These are phyloP conservation scores for Odontomachus brunneus DNA, from an alignment of 1,140 invertebrate species.

Conservation along the genomic window DNA sequence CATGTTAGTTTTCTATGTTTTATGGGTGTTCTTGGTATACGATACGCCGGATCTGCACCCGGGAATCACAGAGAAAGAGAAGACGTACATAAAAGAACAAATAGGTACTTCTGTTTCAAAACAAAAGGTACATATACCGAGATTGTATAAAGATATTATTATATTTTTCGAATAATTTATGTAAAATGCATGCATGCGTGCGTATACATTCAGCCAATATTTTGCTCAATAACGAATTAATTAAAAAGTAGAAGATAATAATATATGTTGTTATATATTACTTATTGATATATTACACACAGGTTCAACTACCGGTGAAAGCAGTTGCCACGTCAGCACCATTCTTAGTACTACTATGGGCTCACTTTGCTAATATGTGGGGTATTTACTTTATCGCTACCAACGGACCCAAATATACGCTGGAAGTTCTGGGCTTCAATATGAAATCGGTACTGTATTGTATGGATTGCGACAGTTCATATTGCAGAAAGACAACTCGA, in stretches of 20 bases:
- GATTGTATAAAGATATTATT: not conserved
- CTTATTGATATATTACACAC: not conserved
- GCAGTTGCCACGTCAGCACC: constrained; percentile 88
- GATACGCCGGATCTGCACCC: constrained; percentile 91
- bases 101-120: constrained; percentile 86
- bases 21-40: constrained; percentile 89
- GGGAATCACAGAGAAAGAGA: constrained; percentile 91
- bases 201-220: not conserved
- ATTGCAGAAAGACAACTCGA: not conserved
- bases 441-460: constrained; percentile 87
- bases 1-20: constrained; percentile 87
- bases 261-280: constrained; percentile 14
- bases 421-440: constrained; percentile 93
- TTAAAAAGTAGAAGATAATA: not conserved
- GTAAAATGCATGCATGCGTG: not conserved
- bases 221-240: not conserved
- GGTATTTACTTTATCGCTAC: constrained; percentile 94
- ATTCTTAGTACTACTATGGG: constrained; percentile 88
- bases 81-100: constrained; percentile 89
- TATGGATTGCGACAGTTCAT: not conserved
- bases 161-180: not conserved
- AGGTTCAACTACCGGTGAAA: constrained; percentile 78
- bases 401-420: constrained; percentile 95
- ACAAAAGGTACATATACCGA: constrained; percentile 81
- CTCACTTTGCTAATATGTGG: constrained; percentile 93